Conservation (phyloP, 2,797 vertebrate genomes). For the Mus spretus region DNA sequence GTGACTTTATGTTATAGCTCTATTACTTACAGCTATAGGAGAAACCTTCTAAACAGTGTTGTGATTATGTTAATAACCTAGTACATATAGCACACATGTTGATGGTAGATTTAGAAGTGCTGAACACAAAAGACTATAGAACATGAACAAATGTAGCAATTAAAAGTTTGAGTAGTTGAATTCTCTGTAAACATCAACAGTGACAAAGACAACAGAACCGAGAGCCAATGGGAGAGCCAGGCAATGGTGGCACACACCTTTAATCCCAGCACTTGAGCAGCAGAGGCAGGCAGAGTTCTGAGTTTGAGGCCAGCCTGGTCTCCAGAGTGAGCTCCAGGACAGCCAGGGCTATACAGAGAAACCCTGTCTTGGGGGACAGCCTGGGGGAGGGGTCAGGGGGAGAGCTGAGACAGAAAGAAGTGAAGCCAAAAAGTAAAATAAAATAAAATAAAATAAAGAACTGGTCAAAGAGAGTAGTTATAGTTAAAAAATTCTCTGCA, state of each 20-base stretch:
- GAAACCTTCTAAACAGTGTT: neutral
- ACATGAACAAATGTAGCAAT: neutral
- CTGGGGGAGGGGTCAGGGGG: too few relatives aligned
- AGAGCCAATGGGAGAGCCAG: neutral
- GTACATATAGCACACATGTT: neutral
- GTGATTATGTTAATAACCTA: neutral
- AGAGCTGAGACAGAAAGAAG: slow-evolving; percentile 19
- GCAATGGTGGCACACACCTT: too few relatives aligned
- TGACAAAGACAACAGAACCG: slow-evolving; percentile 12
- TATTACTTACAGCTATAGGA: neutral
- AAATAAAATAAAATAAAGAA: neutral
- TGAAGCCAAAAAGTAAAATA: neutral
- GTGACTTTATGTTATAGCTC: slow-evolving; percentile 28
- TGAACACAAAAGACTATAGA: slow-evolving; percentile 38
- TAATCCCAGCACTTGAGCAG: too few relatives aligned
- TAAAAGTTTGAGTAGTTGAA: slow-evolving; percentile 48
- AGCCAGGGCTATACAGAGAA: too few relatives aligned
- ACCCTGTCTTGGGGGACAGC: too few relatives aligned
- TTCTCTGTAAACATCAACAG: neutral
- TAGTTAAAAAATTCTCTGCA: neutral
- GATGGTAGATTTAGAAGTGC: slow-evolving; percentile 23
- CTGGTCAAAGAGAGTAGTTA: neutral
- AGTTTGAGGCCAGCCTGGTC: too few relatives aligned
- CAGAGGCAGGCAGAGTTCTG: too few relatives aligned
- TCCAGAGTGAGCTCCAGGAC: too few relatives aligned